Base-by-base conservation (phyloP, 2,797 vertebrate genomes). In the Peromyscus attwateri region DNA sequence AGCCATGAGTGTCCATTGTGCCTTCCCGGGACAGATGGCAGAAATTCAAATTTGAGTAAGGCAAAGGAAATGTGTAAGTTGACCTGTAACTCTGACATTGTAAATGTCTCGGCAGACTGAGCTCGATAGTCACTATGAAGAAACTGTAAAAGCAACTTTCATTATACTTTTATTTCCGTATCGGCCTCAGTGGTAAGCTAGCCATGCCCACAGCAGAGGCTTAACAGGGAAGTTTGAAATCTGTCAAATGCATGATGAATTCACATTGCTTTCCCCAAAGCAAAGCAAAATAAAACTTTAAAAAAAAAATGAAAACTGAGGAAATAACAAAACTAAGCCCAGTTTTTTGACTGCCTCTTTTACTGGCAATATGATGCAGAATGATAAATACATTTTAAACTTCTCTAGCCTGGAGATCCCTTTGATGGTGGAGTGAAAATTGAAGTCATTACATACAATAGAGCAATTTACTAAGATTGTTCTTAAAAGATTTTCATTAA, bases 401-500 rank as follows among this genome's bases (percentile, higher is more conserved):
- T 66, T 96, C 89, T 91, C 31, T 27, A 89, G 87, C 89, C 17
- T 25, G 83, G 31, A 37, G 84, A 81, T 92, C 57, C 46, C 29
- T 14, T 76, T 80, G 80, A 11, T 7, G 46, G 70, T 70, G 29
- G 94, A 57, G 40, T 57, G 27, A 93, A 94, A 89, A 87, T 66
- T 83, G 57, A 90, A 94, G 66, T 91, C 92, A 85, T 71, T 40
- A 3, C 34, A 43, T 3, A 92, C n/a, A 76, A 60, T 27, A 87
- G 70, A 87, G 92, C 55, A 70, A 64, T 21, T 79, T 95, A 64
- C 46, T 80, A 70, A 94, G 71, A 85, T 77, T 77, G 19, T 95
- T 89, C 76, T 96, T 82, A n/a, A 90, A 89, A 95, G 49, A 89
- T 57, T 92, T 97, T 93, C 52, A 88, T 87, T 96, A 92, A 52